Evolutionary conservation across 2,113 vertebrate species (phyloP).

Genomic region (Bos indicus): DNA sequence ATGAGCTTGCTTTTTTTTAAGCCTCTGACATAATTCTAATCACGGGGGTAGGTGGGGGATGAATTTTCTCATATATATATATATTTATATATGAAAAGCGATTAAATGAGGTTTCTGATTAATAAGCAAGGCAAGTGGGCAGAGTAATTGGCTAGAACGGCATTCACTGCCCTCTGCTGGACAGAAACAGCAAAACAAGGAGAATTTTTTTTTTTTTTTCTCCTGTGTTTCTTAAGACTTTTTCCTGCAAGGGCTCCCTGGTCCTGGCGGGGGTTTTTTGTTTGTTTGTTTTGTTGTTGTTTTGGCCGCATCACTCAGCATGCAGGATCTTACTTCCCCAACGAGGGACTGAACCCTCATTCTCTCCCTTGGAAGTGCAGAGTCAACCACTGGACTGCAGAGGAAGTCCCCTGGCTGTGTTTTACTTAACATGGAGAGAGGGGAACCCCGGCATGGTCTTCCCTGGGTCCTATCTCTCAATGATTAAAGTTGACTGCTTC

Average conservation of each 20-base stretch:
- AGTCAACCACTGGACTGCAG: neutral
- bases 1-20: neutral
- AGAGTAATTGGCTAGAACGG: neutral
- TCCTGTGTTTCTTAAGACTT: neutral
- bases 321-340: neutral
- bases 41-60: fast-evolving
- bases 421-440: neutral
- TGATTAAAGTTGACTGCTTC: neutral
- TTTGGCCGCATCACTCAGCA: neutral
- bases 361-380: neutral
- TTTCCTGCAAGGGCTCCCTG: neutral
- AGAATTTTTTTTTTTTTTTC: neutral
- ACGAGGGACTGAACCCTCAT: neutral
- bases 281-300: neutral
- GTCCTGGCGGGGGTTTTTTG: neutral
- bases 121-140: neutral
- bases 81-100: neutral
- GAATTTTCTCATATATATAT: neutral
- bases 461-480: neutral
- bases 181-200: neutral
- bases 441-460: neutral
- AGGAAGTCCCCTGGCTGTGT: neutral
- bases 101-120: neutral
- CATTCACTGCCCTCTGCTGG: conserved; percentile 63
- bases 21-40: conserved; percentile 1